Evolutionary conservation across 2,888 invertebrate genomes (phyloP).

Genomic region (Micoletzkya japonica): DNA sequence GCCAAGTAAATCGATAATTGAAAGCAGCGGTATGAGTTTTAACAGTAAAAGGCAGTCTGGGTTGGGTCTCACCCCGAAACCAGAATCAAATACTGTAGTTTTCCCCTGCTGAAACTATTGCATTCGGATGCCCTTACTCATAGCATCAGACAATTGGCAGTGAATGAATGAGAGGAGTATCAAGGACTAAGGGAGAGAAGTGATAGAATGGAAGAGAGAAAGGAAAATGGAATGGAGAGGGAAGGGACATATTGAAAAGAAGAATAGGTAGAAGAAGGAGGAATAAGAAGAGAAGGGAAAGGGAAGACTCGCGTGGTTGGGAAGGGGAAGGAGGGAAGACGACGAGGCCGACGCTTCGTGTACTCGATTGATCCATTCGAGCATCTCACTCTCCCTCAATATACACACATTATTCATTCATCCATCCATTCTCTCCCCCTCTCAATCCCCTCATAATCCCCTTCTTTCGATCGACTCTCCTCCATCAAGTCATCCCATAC

Average conservation of each 20-base stretch:
- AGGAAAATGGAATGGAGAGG: constrained; percentile 17
- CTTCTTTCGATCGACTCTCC: background rate
- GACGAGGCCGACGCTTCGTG: background rate
- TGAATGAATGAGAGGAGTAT: background rate
- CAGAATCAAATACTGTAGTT: no score
- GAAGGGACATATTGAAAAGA: constrained; percentile 26
- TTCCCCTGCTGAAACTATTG: no score
- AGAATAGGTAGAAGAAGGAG: background rate
- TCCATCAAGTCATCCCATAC: background rate
- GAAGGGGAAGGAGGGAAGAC: background rate
- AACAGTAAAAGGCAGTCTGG: no score
- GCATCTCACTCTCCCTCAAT: constrained; percentile 21
- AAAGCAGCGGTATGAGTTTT: no score
- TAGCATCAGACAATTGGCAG: background rate
- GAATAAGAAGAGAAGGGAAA: constrained; percentile 13
- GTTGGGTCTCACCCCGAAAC: no score
- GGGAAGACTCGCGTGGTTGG: background rate
- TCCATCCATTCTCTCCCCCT: background rate
- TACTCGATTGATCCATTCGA: constrained; percentile 18
- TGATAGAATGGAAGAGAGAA: background rate
- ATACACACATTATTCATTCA: background rate
- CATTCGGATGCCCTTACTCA: no score
- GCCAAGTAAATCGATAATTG: no score
- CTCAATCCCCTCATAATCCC: background rate
- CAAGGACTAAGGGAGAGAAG: background rate